These are phyloP conservation scores for Loripinus fragilis DNA, from an alignment of 2,888 invertebrate species.

Conservation along the genomic window DNA sequence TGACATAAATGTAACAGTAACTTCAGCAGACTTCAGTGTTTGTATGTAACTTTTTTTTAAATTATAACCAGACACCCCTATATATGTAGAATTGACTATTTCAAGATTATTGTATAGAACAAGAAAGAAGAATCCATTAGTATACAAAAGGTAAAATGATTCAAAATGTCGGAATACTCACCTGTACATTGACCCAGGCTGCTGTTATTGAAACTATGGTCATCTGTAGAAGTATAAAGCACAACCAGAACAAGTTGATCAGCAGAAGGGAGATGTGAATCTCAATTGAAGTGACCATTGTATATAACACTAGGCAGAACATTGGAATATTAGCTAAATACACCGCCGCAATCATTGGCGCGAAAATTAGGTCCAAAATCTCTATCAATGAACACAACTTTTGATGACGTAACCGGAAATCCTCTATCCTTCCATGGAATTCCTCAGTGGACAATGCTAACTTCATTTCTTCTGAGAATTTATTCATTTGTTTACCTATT, in stretches of 20 bases:
- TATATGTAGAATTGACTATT: too few species aligned
- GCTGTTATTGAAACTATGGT: slow-evolving; percentile 57
- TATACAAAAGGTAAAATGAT: too few species aligned
- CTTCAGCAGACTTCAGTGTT: too few species aligned
- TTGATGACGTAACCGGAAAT: slow-evolving; percentile 71
- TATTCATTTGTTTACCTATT: slow-evolving; percentile 46
- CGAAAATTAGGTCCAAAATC: slow-evolving; percentile 58
- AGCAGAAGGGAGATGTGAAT: slow-evolving; percentile 56
- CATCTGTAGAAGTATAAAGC: slow-evolving; percentile 62
- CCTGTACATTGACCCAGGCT: slow-evolving; percentile 64
- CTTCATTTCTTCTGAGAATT: slow-evolving; percentile 45
- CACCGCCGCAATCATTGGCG: slow-evolving; percentile 58
- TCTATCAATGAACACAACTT: slow-evolving; percentile 58
- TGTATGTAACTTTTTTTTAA: too few species aligned
- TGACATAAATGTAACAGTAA: too few species aligned
- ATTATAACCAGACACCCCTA: too few species aligned
- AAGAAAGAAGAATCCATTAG: too few species aligned
- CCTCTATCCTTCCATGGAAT: slow-evolving; percentile 59
- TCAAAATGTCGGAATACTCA: slow-evolving; percentile 34
- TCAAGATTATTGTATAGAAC: too few species aligned
- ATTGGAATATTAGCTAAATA: slow-evolving; percentile 61
- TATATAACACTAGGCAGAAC: slow-evolving; percentile 64
- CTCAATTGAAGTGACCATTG: slow-evolving; percentile 58
- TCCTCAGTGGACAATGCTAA: slow-evolving; percentile 33
- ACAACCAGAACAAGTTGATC: slow-evolving; percentile 66